A percentile compares a stretch with the other conserved stretches of the same genome.
These are phyloP conservation scores for Melanchra persicariae DNA, from an alignment of 2,888 invertebrate species.

Conservation along the genomic window DNA sequence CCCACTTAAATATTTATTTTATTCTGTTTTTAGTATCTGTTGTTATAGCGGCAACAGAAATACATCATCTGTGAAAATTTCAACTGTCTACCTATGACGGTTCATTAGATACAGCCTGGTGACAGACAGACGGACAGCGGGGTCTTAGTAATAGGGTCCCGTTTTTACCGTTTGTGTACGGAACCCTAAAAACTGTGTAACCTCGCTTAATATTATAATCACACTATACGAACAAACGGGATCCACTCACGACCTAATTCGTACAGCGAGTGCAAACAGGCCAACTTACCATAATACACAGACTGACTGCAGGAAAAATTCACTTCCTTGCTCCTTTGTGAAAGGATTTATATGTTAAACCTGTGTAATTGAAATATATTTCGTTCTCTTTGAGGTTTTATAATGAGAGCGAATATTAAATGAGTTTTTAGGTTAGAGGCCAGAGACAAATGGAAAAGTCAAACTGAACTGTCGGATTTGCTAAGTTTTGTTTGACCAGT, in stretches of 20 bases:
- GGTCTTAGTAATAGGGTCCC: too few relatives aligned
- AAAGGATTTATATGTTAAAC: slow-evolving; percentile 42
- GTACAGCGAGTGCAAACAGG: slow-evolving; percentile 32
- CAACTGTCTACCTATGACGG: too few relatives aligned
- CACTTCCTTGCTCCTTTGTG: slow-evolving; percentile 31
- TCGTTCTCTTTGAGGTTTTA: slow-evolving; percentile 41
- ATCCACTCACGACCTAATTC: slow-evolving; percentile 30
- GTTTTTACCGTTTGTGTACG: too few relatives aligned
- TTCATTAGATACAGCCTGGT: too few relatives aligned
- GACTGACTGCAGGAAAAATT: slow-evolving; percentile 34
- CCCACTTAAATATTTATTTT: too few relatives aligned
- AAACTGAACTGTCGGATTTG: not conserved
- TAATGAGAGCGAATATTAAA: slow-evolving; percentile 35
- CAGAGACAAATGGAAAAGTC: not conserved
- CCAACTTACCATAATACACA: slow-evolving; percentile 47
- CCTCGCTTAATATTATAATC: slow-evolving; percentile 13
- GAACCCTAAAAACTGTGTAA: not conserved
- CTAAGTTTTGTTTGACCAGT: not conserved
- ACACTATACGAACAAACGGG: slow-evolving; percentile 4
- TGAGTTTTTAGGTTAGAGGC: slow-evolving; percentile 5
- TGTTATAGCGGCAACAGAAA: too few relatives aligned
- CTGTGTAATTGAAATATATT: slow-evolving; percentile 52
- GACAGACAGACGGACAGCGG: too few relatives aligned
- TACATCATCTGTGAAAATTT: too few relatives aligned
- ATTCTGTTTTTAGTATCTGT: too few relatives aligned